phyloP scores from a whole-genome alignment of 2,113 vertebrate species.

The Mormyrus lacerda region DNA sequence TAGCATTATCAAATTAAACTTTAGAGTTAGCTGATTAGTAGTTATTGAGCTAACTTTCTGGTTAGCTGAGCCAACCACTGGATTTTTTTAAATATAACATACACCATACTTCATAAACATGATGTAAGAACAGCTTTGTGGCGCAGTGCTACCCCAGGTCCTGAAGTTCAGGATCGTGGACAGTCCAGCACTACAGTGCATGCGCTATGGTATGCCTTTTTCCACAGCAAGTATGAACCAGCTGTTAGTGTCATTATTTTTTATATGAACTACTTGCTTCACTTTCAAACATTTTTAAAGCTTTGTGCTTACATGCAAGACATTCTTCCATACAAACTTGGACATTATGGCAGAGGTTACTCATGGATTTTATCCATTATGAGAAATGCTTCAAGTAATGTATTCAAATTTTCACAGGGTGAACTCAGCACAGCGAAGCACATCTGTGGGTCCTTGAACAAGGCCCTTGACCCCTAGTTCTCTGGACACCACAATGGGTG shows the following conservation, averaged over 20 bases:
- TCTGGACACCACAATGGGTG: neutral
- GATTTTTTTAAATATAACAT: neutral
- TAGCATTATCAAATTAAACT: neutral
- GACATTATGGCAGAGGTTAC: too few species aligned
- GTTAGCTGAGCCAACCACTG: neutral
- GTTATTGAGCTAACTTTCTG: neutral
- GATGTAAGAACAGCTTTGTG: neutral
- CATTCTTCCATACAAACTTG: too few species aligned
- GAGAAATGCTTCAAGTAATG: too few species aligned
- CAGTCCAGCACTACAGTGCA: neutral
- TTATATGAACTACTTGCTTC: too few species aligned
- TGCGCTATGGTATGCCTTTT: neutral
- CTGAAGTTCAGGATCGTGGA: neutral
- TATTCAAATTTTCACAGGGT: too few species aligned
- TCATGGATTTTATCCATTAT: too few species aligned
- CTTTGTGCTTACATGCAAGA: too few species aligned
- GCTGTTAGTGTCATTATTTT: too few species aligned
- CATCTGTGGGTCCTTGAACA: neutral
- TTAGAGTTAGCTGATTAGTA: neutral
- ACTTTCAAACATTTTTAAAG: too few species aligned
- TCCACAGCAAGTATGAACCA: too few species aligned
- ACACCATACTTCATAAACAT: neutral
- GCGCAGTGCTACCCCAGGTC: too few species aligned
- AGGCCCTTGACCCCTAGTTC: neutral
- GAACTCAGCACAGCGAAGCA: too few species aligned